phyloP scores from a whole-genome alignment of 1,140 invertebrate genomes.

The Drosophila parvula region DNA sequence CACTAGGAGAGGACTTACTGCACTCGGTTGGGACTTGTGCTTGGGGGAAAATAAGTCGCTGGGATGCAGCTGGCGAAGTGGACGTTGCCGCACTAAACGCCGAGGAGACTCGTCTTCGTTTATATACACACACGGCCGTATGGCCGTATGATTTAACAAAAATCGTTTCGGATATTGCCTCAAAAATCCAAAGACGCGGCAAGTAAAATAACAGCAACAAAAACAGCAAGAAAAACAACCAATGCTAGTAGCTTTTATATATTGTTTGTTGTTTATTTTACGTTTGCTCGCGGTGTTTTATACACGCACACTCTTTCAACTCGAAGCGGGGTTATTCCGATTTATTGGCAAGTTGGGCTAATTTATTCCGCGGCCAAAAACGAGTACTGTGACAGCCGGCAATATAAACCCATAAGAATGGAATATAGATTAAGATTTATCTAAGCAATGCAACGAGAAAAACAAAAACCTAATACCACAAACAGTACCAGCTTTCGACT shows the following conservation, averaged over 20 bases:
- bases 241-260: conserved; percentile 44
- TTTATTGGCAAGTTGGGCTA: conserved; percentile 24
- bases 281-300: conserved; percentile 48
- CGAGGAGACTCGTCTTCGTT: conserved; percentile 76
- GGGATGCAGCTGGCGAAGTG: conserved; percentile 70
- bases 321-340: conserved; percentile 31
- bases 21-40: conserved; percentile 34
- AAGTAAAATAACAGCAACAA: conserved; percentile 63
- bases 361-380: conserved; percentile 36
- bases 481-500: conserved; percentile 19
- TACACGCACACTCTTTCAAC: conserved; percentile 44
- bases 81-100: conserved; percentile 75
- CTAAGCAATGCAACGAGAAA: conserved; percentile 4
- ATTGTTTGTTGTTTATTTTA: conserved; percentile 66
- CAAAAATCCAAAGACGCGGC: conserved; percentile 77
- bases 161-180: conserved; percentile 76
- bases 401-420: conserved; percentile 15
- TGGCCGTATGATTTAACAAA: conserved; percentile 75
- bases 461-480: neutral
- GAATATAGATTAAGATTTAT: conserved; percentile 38
- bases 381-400: conserved; percentile 1
- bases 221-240: conserved; percentile 34
- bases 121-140: conserved; percentile 70
- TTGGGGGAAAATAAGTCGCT: conserved; percentile 38
- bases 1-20: conserved; percentile 39